A percentile compares a stretch with the other conserved stretches of the same genome.
Conservation (phyloP, 2,888 invertebrate genomes). For the Nudaria mundana region DNA sequence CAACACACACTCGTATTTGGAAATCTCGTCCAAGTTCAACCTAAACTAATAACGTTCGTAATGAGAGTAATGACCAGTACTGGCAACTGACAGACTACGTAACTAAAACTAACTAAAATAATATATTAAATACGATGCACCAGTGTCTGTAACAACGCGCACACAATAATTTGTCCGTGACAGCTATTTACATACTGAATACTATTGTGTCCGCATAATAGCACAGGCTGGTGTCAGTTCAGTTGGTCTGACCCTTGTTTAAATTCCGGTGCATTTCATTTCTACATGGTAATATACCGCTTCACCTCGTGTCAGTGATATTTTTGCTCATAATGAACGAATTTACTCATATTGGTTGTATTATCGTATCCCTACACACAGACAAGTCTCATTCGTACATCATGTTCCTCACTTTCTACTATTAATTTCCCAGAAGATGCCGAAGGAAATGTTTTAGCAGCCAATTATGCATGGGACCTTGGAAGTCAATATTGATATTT, state of each 20-base stretch:
- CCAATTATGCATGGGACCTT: no score
- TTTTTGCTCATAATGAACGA: slow-evolving; percentile 5
- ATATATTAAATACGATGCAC: slow-evolving; percentile 5
- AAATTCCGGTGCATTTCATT: not conserved
- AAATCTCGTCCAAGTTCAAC: no score
- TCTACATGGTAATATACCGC: no score
- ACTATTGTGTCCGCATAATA: slow-evolving; percentile 29
- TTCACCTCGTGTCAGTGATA: slow-evolving; percentile 17
- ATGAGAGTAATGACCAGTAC: slow-evolving; percentile 24
- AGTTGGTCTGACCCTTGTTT: not conserved
- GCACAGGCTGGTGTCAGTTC: slow-evolving; percentile 12
- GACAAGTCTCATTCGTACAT: no score
- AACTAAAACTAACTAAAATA: slow-evolving; percentile 1
- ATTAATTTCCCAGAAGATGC: no score
- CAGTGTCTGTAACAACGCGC: slow-evolving; percentile 43
- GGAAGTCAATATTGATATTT: no score
- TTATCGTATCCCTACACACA: no score
- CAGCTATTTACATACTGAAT: slow-evolving; percentile 33
- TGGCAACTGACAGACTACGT: no score
- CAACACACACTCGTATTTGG: no score
- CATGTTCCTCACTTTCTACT: no score
- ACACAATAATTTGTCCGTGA: slow-evolving; percentile 40
- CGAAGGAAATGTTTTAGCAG: no score
- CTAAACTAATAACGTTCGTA: slow-evolving; percentile 13
- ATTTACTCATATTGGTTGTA: no score